Percentiles rank a stretch among this genome's conserved stretches.
phyloP scores from a whole-genome alignment of 2,888 invertebrate species.

The Zonitis immaculata region DNA sequence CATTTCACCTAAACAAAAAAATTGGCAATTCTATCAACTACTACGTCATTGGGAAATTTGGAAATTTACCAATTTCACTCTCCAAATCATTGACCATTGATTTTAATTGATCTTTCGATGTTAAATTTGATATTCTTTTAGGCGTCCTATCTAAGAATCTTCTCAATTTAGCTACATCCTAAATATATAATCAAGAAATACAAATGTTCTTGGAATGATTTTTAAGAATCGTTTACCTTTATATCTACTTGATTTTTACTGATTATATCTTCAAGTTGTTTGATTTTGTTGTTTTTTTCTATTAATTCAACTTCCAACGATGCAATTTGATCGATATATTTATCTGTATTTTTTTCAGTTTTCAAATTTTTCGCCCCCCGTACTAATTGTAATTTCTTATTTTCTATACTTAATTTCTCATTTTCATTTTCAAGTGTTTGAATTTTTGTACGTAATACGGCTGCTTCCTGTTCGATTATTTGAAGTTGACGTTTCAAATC shows the following conservation, averaged over 20 bases:
- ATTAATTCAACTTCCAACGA: conserved; percentile 60
- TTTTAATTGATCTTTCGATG: conserved; percentile 69
- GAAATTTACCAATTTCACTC: conserved; percentile 67
- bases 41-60: too few species aligned
- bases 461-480: conserved; percentile 72
- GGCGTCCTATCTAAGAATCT: conserved; percentile 66
- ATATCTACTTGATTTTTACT: conserved; percentile 43
- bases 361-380: conserved; percentile 54
- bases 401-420: conserved; percentile 68
- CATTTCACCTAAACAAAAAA: conserved; percentile 63
- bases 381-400: conserved; percentile 63
- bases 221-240: too few species aligned
- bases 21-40: too few species aligned
- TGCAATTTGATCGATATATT: conserved; percentile 58
- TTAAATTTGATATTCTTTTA: conserved; percentile 68
- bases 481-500: conserved; percentile 71
- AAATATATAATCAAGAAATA: conserved; percentile 21
- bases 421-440: conserved; percentile 69
- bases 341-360: conserved; percentile 55
- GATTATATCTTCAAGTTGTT: conserved; percentile 50
- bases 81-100: conserved; percentile 85
- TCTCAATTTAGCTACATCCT: conserved; percentile 62
- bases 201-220: too few species aligned
- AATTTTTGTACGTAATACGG: conserved; percentile 62
- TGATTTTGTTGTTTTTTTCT: conserved; percentile 56